Percentiles rank a stretch among this genome's conserved stretches.
Evolutionary conservation across 2,888 invertebrate genomes (phyloP).

Genomic region (Lumbricus terrestris): DNA sequence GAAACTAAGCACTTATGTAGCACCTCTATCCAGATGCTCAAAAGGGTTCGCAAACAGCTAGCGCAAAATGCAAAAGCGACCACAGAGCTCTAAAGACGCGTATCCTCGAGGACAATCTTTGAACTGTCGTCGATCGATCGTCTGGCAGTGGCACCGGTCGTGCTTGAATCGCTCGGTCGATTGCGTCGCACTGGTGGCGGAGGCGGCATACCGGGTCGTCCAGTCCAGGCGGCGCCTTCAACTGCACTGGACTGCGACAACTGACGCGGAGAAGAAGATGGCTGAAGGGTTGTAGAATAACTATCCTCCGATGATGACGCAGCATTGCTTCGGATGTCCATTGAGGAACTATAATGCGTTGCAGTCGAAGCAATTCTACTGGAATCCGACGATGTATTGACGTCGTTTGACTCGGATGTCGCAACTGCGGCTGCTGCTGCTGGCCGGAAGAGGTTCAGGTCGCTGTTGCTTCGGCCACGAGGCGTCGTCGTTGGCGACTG

Average conservation of each 20-base stretch:
- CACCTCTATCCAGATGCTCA: background rate
- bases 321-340: background rate
- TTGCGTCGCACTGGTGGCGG: background rate
- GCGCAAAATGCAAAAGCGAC: background rate
- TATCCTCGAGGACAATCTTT: background rate
- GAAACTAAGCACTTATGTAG: background rate
- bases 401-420: background rate
- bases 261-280: background rate
- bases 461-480: conserved; percentile 4
- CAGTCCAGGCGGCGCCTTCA: background rate
- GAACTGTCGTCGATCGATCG: background rate
- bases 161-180: background rate
- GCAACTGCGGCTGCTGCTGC: background rate
- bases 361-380: background rate
- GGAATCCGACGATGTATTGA: background rate
- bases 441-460: background rate
- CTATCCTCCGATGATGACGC: background rate
- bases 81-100: background rate
- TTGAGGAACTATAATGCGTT: background rate
- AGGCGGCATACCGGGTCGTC: background rate
- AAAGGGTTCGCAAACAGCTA: background rate
- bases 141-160: background rate
- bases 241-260: background rate
- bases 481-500: background rate
- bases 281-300: background rate